Evolutionary conservation across 2,113 vertebrate species (phyloP).

Genomic region (Ivindomyrus marchei): DNA sequence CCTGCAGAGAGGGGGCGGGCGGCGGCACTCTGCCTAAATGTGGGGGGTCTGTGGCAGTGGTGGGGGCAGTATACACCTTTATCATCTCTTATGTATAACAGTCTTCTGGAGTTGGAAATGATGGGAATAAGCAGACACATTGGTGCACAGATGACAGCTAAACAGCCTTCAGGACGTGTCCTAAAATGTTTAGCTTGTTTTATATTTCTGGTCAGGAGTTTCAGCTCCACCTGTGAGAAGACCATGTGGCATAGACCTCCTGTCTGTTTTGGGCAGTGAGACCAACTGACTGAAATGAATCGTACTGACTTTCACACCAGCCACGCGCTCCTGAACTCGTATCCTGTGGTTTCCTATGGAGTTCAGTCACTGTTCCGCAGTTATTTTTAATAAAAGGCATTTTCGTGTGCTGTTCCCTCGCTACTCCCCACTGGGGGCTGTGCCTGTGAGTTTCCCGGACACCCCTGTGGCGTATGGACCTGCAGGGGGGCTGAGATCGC

Average conservation of each 20-base stretch:
- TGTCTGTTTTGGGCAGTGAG: neutral
- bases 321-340: neutral
- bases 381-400: neutral
- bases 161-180: neutral
- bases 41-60: neutral
- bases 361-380: neutral
- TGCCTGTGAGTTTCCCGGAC: neutral
- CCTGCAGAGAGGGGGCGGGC: neutral
- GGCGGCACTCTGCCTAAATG: neutral
- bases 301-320: neutral
- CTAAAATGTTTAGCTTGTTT: neutral
- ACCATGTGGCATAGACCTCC: neutral
- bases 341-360: neutral
- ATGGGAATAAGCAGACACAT: neutral
- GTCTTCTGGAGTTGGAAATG: neutral
- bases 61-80: neutral
- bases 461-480: neutral
- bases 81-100: neutral
- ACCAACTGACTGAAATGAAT: neutral
- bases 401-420: neutral
- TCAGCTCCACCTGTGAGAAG: neutral
- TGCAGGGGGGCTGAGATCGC: neutral
- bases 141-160: neutral
- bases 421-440: neutral
- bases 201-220: neutral